phyloP scores from a whole-genome alignment of 2,113 vertebrate species.

The Ancistrus triradiatus region DNA sequence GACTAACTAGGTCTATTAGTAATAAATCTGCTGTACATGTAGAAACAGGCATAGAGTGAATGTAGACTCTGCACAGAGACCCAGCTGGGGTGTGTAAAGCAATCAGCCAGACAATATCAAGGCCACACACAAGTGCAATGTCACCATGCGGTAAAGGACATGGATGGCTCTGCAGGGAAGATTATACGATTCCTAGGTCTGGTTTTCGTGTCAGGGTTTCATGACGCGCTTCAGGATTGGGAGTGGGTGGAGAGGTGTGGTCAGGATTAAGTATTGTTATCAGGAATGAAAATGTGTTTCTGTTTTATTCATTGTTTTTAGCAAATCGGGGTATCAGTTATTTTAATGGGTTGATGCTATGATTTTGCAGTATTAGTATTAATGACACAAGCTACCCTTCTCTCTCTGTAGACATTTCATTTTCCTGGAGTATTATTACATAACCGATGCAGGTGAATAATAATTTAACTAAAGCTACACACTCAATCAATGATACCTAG shows the following conservation, averaged over 20 bases:
- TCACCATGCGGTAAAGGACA: slow-evolving; percentile 39
- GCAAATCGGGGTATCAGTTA: too few species aligned
- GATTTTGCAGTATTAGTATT: too few species aligned
- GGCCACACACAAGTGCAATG: slow-evolving; percentile 35
- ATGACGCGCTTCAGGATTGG: slow-evolving; percentile 12
- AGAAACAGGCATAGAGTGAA: not conserved
- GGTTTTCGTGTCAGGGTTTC: slow-evolving; percentile 26
- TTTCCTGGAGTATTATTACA: too few species aligned
- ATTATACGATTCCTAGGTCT: slow-evolving; percentile 27
- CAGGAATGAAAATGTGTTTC: too few species aligned
- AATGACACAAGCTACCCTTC: too few species aligned
- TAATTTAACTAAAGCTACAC: too few species aligned
- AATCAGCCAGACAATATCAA: slow-evolving; percentile 39
- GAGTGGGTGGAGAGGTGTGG: not conserved
- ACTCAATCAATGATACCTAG: too few species aligned
- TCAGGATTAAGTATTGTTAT: too few species aligned
- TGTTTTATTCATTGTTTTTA: too few species aligned
- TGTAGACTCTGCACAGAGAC: slow-evolving; percentile 5
- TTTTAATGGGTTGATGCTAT: too few species aligned
- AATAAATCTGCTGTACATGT: not conserved
- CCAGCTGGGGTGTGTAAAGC: slow-evolving; percentile 41
- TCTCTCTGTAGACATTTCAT: too few species aligned
- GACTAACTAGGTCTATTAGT: slow-evolving; percentile 4
- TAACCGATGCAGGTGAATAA: too few species aligned
- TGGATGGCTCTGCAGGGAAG: slow-evolving; percentile 11